Base-by-base conservation (phyloP, 1,140 invertebrate species). In the Coelopa frigida region DNA sequence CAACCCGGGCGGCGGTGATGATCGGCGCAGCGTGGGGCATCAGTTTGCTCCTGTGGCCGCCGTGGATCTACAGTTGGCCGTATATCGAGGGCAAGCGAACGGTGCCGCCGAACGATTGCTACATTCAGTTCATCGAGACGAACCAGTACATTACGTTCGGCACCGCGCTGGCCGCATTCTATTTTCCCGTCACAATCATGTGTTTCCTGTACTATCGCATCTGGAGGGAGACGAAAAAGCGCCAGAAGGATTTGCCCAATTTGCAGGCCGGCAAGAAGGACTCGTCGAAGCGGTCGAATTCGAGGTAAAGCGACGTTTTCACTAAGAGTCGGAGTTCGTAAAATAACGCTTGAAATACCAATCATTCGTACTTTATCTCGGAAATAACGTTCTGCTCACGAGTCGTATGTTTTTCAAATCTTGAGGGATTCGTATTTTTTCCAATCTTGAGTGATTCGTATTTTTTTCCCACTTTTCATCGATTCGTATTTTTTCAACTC, bases 1-100 rank as follows among this genome's bases (percentile, higher is more conserved):
- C 89, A n/a, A 79, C 79, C 51, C 82, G 87, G 55, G 95, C 94
- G n/a, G 87, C 84, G 7, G 73, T 89, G 38, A 96, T 97, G 92
- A 99, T 99, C 46, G 85, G 86, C 66, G 78, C 79, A 52, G 90
- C 90, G 5, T 94, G 91, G 91, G 85, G 87, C 29, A 83, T 96
- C 52, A 94, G 91, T 39, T 70, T 93, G 47, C 68, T 98, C 18
- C 73, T 98, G 11, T 98, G 95, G 95, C 94, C 94, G 15, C 95
- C 95, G 2, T 98, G 94, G 94, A 98, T 98, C 59, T 94, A 96
- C 73, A 86, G 89, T 29, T 98, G 94, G 94, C 95, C 95, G n/a
- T 93, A 98, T 65, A 92, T 96, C 51, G 92, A 96, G 72, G 92
- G 93, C 35, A 77, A 87, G 66, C 77, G 92, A 47, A 94, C 91